Base-by-base conservation (phyloP, 92 coral and sea anemone genomes). In the Phenganax marumi region DNA sequence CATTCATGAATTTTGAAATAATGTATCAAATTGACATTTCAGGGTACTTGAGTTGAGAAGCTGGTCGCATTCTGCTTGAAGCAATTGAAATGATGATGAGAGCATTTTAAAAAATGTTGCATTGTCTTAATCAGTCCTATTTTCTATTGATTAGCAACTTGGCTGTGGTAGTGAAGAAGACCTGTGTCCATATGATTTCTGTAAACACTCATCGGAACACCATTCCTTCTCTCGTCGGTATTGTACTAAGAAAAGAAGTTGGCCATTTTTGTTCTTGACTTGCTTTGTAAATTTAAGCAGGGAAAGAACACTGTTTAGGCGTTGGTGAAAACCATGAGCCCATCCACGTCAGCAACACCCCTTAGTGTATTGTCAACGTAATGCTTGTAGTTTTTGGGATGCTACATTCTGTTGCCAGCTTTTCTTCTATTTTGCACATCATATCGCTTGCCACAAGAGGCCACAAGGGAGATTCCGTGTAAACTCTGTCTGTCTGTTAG, bases 291-390 rank as follows among this genome's bases (percentile, higher is more conserved):
- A 76, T 23, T 70, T 54, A 21, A 85, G 76, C 12, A 84, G 77
- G 5, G 84, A 79, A 46, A 77, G 79, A 13, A 64, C 51, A 49
- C 25, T 77, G 50, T 85, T 85, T 54, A 85, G 25, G 64, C 62
- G 62, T 46, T 70, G 64, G 56, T 69, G 85, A 33, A 79, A 79
- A 69, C 7, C 39, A 33, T 65, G 26, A 23, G 84, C 88, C 53
- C 53, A 49, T 75, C 51, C 60, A 76, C 68, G 43, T 74, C 17
- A 5, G 80, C 23, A 81, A 79, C 82, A 39, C 48, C 8, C 25
- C 81, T 84, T 4, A 85, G 33, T 56, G 88, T 66, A 57, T 85
- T 84, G 49, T 77, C 88, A 17, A 77, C 88, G 73, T 79, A 79
- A 23, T 85, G 73, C 55, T 76, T 68, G 62, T 71, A 85, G 81